Conservation (phyloP, 2,797 vertebrate species). For the Esox lucius region DNA sequence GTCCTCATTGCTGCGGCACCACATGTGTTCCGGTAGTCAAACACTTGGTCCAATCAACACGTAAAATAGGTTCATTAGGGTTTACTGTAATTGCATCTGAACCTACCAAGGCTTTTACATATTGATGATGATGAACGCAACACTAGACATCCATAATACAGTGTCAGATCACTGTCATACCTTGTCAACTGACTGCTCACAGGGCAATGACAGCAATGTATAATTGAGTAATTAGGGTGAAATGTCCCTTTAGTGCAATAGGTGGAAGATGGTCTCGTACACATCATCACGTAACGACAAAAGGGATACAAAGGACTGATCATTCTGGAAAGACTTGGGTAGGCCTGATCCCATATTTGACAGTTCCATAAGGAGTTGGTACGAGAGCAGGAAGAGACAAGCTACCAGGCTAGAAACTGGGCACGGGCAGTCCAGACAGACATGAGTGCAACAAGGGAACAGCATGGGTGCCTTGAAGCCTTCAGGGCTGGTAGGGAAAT, state of each 20-base stretch:
- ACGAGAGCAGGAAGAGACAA: not conserved
- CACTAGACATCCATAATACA: not conserved
- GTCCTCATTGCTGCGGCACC: not conserved
- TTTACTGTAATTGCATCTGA: conserved; percentile 13
- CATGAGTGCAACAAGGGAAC: not conserved
- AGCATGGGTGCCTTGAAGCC: not conserved
- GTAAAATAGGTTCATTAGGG: conserved; percentile 31
- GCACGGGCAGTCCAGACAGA: not conserved
- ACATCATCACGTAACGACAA: not conserved
- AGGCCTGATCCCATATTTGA: not conserved
- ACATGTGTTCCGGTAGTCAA: not conserved
- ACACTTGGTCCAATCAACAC: conserved; percentile 40
- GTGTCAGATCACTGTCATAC: too few relatives aligned
- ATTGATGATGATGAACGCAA: conserved; percentile 1
- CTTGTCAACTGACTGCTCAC: too few relatives aligned
- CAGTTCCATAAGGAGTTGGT: not conserved
- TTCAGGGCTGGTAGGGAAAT: not conserved
- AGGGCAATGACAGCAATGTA: not conserved
- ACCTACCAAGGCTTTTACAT: not conserved
- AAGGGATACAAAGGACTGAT: not conserved
- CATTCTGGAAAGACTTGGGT: not conserved
- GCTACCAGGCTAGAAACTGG: not conserved
- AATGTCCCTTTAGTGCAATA: not conserved
- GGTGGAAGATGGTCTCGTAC: conserved; percentile 9
- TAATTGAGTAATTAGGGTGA: not conserved